phyloP scores from a whole-genome alignment of 2,113 vertebrate species.

The Guaruba guarouba region DNA sequence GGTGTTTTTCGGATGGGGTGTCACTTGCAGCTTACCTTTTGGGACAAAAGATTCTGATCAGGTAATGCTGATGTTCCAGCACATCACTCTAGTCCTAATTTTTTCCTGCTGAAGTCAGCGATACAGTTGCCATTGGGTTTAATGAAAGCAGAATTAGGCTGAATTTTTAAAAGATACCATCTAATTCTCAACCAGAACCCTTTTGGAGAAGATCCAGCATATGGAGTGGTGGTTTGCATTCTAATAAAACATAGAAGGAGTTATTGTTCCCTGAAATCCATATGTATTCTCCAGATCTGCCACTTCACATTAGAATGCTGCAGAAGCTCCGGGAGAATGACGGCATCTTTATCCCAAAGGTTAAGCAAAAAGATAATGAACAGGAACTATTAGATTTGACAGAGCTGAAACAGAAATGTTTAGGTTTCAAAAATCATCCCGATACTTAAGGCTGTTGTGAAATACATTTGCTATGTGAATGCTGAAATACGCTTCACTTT shows the following conservation, averaged over 20 bases:
- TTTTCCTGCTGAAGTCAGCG: background rate
- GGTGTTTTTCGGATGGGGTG: background rate
- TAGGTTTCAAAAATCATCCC: background rate
- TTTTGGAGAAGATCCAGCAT: background rate
- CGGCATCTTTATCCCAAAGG: background rate
- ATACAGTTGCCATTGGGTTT: background rate
- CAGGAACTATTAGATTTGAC: background rate
- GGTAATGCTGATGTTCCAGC: background rate
- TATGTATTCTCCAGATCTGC: background rate
- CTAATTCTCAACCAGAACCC: background rate
- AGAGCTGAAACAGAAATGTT: background rate
- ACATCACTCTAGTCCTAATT: background rate
- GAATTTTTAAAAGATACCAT: background rate
- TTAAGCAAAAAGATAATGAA: slow-evolving; percentile 20
- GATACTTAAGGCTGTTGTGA: background rate
- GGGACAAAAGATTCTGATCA: background rate
- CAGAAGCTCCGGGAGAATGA: background rate
- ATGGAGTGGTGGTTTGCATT: background rate
- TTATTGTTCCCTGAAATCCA: background rate
- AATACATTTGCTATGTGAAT: background rate
- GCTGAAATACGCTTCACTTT: background rate
- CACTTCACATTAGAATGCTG: background rate
- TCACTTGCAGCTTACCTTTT: background rate
- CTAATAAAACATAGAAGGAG: background rate
- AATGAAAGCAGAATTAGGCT: background rate